Evolutionary conservation across 2,113 vertebrate species (phyloP).

Genomic region (Ellobius talpinus): DNA sequence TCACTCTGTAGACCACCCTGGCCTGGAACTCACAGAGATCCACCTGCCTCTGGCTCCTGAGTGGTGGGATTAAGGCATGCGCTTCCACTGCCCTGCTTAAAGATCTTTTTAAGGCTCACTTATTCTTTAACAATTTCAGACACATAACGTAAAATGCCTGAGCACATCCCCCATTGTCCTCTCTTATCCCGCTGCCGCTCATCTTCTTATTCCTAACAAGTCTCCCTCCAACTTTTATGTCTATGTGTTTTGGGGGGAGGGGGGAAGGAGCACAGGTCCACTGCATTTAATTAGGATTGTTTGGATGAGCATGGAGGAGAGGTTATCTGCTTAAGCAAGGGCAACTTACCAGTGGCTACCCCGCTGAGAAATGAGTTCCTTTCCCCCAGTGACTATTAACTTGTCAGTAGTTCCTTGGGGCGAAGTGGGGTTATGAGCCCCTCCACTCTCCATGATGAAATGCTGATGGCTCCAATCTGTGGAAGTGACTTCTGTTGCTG

Average conservation of each 20-base stretch:
- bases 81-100: neutral
- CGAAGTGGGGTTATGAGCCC: too few species aligned
- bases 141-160: neutral
- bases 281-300: neutral
- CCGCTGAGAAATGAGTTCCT: neutral
- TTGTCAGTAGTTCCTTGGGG: neutral
- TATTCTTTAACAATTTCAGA: neutral
- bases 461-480: neutral
- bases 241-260: accelerated
- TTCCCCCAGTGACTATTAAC: neutral
- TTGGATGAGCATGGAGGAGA: neutral
- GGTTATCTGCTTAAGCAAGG: neutral
- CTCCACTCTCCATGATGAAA: too few species aligned
- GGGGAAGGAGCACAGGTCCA: neutral
- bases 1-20: neutral
- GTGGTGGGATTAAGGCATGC: neutral
- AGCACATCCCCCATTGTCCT: neutral
- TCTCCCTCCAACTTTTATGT: neutral
- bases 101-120: too few species aligned
- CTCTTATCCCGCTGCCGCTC: neutral
- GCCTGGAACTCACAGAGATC: neutral
- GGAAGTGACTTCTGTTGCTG: neutral
- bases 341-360: neutral
- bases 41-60: neutral
- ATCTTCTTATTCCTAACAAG: neutral